Base-by-base conservation (phyloP, 2,113 vertebrate species). In the Poeciliopsis prolifica region DNA sequence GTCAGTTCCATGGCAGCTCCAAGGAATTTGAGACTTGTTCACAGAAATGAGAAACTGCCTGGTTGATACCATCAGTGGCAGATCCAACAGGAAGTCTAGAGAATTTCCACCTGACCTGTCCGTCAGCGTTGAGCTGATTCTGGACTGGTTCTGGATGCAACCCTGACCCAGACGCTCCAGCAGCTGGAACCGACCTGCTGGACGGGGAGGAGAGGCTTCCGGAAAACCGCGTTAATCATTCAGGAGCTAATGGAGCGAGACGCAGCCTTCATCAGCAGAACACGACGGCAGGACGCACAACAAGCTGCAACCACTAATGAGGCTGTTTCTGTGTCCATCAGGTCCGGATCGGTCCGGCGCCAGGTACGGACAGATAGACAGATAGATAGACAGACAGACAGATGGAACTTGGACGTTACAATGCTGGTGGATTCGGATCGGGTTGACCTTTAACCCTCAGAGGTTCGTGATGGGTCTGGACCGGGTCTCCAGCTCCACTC, bases 201-300 rank as follows among this genome's bases (percentile, higher is more conserved):
- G 0, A 65, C 61, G 22, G 51, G 15, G 37, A 42, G 61, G 62
- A 24, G 73, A 65, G 68, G 69, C 79, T 89, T 90, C 77, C 81
- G 86, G 89, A 91, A 79, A 65, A 17, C 5, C n/a, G 70, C 1
- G 81, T 91, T 90, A 92, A 90, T 91, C 68, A 90, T 89, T 88
- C 51, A 88, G 44, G 17, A n/a, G 13, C 77, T 86, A 91, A 90
- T 71, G 78, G 87, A 87, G 83, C 70, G 78, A 84, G 37, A 89
- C 86, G 22, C 26, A n/a, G 70, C 77, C 85, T 85, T 70, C 80
- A 86, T 92, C 91, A 92, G 91, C 91, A 90, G 78, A 90, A 89
- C 71, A 73, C 70, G 28, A 33, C 24, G 26, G 22, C 5, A 19
- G 84, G 42, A 82, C 85, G 80, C 51, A 77, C 67, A 86, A 69